phyloP scores from a whole-genome alignment of 2,797 vertebrate genomes.

The Betta splendens region DNA sequence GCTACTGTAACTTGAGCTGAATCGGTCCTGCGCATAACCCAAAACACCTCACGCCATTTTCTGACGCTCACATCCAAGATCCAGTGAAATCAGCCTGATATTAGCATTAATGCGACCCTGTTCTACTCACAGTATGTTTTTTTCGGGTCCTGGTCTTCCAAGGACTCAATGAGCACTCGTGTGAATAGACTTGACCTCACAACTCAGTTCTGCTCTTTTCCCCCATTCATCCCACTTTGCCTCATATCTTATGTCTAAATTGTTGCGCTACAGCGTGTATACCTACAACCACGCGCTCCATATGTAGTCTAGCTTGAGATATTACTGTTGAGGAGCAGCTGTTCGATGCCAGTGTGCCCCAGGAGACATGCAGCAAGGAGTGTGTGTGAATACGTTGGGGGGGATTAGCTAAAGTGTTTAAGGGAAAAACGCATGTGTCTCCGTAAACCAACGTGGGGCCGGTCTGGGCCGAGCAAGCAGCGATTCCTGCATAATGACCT shows the following conservation, averaged over 20 bases:
- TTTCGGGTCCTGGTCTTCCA: no score
- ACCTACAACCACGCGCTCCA: background rate
- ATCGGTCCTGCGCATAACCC: background rate
- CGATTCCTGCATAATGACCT: slow-evolving; percentile 77
- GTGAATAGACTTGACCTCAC: slow-evolving; percentile 2
- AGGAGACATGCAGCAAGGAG: slow-evolving; percentile 47
- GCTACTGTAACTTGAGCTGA: background rate
- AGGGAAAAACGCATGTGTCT: slow-evolving; percentile 43
- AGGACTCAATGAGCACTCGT: background rate
- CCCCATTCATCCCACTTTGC: background rate
- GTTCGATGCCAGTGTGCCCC: slow-evolving; percentile 53
- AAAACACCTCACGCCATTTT: no score
- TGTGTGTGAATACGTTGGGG: slow-evolving; percentile 15
- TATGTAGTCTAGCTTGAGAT: slow-evolving; percentile 43
- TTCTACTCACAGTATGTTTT: no score
- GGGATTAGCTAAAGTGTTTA: slow-evolving; percentile 44
- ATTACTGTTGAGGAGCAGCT: slow-evolving; percentile 59
- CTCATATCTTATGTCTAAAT: slow-evolving; percentile 10
- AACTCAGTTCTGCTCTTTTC: background rate
- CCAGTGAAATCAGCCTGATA: no score
- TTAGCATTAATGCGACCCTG: no score
- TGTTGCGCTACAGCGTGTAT: background rate
- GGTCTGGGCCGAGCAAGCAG: slow-evolving; percentile 62
- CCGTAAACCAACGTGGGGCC: slow-evolving; percentile 55
- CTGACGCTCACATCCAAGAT: no score